A percentile compares a stretch with the other conserved stretches of the same genome.
These are phyloP conservation scores for Spilarctia lutea DNA, from an alignment of 2,888 invertebrate species.

Conservation along the genomic window DNA sequence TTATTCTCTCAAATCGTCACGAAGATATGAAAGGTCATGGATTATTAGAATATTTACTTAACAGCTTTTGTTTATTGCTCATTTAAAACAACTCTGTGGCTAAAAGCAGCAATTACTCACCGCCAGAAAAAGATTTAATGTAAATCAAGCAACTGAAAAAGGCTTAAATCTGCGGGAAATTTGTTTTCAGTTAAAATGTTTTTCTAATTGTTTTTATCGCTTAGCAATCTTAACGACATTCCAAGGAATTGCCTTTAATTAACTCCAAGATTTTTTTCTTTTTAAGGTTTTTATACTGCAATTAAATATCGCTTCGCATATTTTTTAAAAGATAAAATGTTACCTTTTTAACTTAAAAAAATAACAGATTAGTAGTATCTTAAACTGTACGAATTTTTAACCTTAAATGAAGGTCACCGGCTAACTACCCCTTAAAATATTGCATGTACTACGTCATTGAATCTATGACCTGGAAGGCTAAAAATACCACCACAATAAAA, in stretches of 20 bases:
- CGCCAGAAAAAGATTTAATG: slow-evolving; percentile 34
- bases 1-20: neutral
- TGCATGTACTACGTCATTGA: too few relatives aligned
- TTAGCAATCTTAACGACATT: slow-evolving; percentile 43
- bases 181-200: slow-evolving; percentile 48
- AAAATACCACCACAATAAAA: neutral
- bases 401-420: neutral
- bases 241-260: slow-evolving; percentile 41
- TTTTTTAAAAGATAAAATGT: neutral
- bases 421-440: too few relatives aligned
- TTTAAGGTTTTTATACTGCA: neutral
- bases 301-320: slow-evolving; percentile 12
- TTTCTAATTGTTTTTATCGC: slow-evolving; percentile 52
- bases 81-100: slow-evolving; percentile 7
- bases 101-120: slow-evolving; percentile 24
- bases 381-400: neutral
- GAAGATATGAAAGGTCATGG: neutral
- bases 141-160: slow-evolving; percentile 45
- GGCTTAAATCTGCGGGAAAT: slow-evolving; percentile 45
- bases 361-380: too few relatives aligned
- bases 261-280: slow-evolving; percentile 23
- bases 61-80: slow-evolving; percentile 1
- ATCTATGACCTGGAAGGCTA: neutral
- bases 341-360: neutral
- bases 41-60: neutral